These are phyloP conservation scores for Phoxinus dragarum DNA, from an alignment of 2,797 vertebrate species.

Conservation along the genomic window DNA sequence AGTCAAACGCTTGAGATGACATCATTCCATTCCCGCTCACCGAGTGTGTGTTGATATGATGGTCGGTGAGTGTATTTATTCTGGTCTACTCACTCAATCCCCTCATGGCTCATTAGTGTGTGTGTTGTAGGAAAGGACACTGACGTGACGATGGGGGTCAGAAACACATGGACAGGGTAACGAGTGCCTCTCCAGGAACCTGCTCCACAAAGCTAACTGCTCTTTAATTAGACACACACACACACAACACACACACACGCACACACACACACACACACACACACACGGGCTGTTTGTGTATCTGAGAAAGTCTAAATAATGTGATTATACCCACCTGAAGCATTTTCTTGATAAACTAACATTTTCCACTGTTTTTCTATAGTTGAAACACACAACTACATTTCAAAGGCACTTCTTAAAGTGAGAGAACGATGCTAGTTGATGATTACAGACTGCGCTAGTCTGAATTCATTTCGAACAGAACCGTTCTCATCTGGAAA, in stretches of 20 bases:
- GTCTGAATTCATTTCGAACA: slow-evolving; percentile 13
- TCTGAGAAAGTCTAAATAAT: slow-evolving; percentile 21
- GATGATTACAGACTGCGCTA: slow-evolving; percentile 31
- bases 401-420: slow-evolving; percentile 9
- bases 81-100: slow-evolving; percentile 56
- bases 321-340: slow-evolving; percentile 8
- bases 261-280: no score
- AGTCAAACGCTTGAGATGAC: slow-evolving; percentile 46
- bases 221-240: slow-evolving; percentile 58
- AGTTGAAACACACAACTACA: not conserved
- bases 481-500: slow-evolving; percentile 29
- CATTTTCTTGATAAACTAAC: not conserved
- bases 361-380: not conserved
- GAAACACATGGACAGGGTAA: slow-evolving; percentile 59
- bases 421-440: not conserved
- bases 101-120: slow-evolving; percentile 62
- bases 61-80: slow-evolving; percentile 55
- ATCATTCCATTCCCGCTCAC: slow-evolving; percentile 37
- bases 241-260: no score
- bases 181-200: slow-evolving; percentile 57
- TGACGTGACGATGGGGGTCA: slow-evolving; percentile 61
- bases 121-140: slow-evolving; percentile 51
- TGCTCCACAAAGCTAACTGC: slow-evolving; percentile 55
- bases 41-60: slow-evolving; percentile 41
- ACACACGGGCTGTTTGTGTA: not conserved